These are phyloP conservation scores for Alethe diademata DNA, from an alignment of 2,113 vertebrate species.

Conservation along the genomic window DNA sequence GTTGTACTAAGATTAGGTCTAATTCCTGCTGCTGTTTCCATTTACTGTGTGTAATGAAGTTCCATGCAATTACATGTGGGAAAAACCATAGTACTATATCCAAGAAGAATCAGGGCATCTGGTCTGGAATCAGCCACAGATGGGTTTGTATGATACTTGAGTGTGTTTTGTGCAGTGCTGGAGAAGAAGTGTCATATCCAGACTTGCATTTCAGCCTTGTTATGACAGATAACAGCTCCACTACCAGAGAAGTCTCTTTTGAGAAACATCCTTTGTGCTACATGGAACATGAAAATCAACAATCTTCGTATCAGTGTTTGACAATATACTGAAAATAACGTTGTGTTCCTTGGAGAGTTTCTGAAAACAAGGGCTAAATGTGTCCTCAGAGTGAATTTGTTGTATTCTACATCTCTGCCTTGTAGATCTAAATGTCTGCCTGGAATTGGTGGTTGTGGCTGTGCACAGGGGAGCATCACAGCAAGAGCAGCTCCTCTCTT, in stretches of 20 bases:
- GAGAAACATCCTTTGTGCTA: neutral
- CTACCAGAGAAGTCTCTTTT: neutral
- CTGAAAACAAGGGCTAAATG: neutral
- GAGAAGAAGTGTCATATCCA: neutral
- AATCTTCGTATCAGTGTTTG: neutral
- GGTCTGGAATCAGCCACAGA: constrained; percentile 14
- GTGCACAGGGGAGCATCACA: neutral
- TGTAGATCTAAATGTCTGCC: too few relatives aligned
- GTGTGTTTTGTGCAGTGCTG: neutral
- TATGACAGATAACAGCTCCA: constrained; percentile 19
- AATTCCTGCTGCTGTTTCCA: neutral
- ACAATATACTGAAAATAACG: neutral
- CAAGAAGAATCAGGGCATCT: constrained; percentile 2
- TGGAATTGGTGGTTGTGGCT: neutral
- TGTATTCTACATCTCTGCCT: neutral
- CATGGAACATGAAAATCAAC: neutral
- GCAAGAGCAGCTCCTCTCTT: neutral
- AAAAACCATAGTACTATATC: neutral
- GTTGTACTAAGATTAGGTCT: neutral
- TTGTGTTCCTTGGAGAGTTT: neutral
- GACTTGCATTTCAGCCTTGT: neutral
- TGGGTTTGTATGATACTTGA: neutral
- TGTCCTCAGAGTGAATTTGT: neutral
- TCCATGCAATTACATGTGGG: neutral
- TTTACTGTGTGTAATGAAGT: neutral